phyloP scores from a whole-genome alignment of 2,113 vertebrate species.

The Leptosomus discolor region DNA sequence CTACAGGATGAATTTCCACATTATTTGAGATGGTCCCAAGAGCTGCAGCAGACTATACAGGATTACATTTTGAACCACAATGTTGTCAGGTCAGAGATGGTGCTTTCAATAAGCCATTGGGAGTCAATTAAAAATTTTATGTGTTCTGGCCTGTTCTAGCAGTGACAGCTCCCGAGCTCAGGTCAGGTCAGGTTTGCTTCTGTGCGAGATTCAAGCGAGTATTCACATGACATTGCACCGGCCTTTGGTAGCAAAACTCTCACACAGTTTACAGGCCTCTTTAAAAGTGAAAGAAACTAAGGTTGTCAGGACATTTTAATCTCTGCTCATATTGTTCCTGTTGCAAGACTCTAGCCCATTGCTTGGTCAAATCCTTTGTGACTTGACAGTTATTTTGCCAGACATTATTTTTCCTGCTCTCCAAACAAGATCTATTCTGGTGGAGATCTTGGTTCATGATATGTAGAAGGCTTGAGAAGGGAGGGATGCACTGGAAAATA shows the following conservation, averaged over 20 bases:
- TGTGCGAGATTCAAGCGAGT: background rate
- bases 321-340: background rate
- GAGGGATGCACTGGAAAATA: background rate
- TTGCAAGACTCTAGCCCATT: background rate
- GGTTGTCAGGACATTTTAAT: background rate
- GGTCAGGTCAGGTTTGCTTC: background rate
- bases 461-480: background rate
- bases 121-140: slow-evolving; percentile 15
- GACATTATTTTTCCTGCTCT: background rate
- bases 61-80: background rate
- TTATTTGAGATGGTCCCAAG: background rate
- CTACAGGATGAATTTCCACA: background rate
- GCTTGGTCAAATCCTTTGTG: background rate
- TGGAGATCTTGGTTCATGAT: background rate
- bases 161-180: background rate
- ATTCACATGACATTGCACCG: background rate
- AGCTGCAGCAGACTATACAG: background rate
- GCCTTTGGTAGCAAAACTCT: background rate
- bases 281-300: background rate
- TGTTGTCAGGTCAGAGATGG: background rate
- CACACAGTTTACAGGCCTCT: background rate
- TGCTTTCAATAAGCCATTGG: background rate
- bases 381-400: background rate
- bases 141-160: background rate
- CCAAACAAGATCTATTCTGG: background rate